Base-by-base conservation (phyloP, 2,113 vertebrate species). In the Atractosteus spatula region DNA sequence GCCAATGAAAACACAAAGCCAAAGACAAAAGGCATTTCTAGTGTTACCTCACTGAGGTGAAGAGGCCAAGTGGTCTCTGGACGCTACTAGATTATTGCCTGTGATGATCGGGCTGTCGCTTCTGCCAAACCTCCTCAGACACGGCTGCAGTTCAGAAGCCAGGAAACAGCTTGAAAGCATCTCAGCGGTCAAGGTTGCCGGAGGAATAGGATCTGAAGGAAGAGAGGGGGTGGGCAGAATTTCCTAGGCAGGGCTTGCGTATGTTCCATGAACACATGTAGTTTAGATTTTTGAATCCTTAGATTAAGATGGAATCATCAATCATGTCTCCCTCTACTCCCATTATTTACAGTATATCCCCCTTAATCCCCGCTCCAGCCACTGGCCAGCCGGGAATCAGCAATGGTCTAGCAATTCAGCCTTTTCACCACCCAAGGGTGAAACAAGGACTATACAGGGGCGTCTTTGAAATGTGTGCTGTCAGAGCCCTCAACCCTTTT, bases 91-190 rank as follows among this genome's bases (percentile, higher is more conserved):
- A 29, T 11, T 41, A 2, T 55, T n/a, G 41, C 64, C 17, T 42
- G 11, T 56, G 7, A 41, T 12, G 62, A 41, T 44, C 7, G 7
- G 62, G 17, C 5, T 13, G 16, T 7, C 45, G 61, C 47, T 42
- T 64, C 77, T 80, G 79, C 84, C 79, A 68, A 10, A 77, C 66
- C 77, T 87, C 85, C 84, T 88, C 79, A 59, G 89, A 90, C 85
- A 90, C 80, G 62, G 8, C 63, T 74, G 71, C 74, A 66, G 83
- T 87, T 86, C 87, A 91, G 84, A 83, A 90, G 90, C 86, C 90
- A 92, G 90, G 91, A 93, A 91, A 84, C 91, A 92, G 90, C 88
- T 91, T 89, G 90, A 87, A 80, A 87, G 85, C 81, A 88, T 85
- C 79, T 85, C 79, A 84, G 77, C 75, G 82, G 81, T 89, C 88